Base-by-base conservation (phyloP, 2,888 invertebrate species). In the Temnothorax rugatulus region DNA sequence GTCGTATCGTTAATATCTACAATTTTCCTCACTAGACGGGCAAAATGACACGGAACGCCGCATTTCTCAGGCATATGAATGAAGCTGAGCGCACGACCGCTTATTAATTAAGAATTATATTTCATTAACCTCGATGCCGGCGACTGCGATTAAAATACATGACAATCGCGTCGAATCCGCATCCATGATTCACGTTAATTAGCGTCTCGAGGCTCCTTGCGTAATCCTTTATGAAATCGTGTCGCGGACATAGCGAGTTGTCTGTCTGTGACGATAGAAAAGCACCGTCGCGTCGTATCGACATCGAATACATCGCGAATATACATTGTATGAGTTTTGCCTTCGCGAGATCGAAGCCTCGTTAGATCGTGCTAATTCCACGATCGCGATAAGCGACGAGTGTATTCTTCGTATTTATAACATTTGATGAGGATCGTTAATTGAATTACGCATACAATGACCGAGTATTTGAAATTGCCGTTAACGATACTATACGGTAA, bases 181-280 rank as follows among this genome's bases (percentile, higher is more conserved):
- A 47, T 57, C 76, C 59, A 82, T 84, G 82, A 85, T 90, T 90
- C 86, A 86, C 81, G 82, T 85, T 91, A 91, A 91, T 90, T 87
- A 88, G 59, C 85, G 73, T 86, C 85, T 81, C 44, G 85, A 69
- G 73, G 85, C 84, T 82, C 29, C 76, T 91, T 90, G 85, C 85
- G 89, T 89, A 90, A 91, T 81, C 61, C 69, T 83, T 74, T 83
- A 47, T 77, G 84, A 86, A 88, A 84, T 82, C 59, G 74, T 83
- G 88, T 66, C 83, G 82, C 79, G 77, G 57, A 79, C 76, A 52
- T 69, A 59, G 44, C 57, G 44, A 54, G 21, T 52, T 68, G 44
- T 52, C 52, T 52, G 25, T 9, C n/a, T 5, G 41, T 29, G 69
- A 61, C 21, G 81, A 73, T 47, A 61, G 63, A 15, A 18, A 34